Evolutionary conservation across 2,797 vertebrate species (phyloP).

Genomic region (Cossypha polioptera): DNA sequence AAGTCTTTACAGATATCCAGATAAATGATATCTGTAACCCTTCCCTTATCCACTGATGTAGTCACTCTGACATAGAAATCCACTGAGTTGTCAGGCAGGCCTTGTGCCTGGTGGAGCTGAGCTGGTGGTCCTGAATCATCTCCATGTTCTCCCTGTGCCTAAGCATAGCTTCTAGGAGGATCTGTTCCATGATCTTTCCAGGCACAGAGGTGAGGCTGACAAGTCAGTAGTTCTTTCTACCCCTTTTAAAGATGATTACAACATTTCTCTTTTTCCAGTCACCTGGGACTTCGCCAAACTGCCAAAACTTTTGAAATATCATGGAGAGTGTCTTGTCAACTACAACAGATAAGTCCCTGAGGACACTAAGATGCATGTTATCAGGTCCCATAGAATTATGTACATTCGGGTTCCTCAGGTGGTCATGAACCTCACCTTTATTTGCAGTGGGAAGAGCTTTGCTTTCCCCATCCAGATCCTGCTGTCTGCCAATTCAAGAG

Average conservation of each 20-base stretch:
- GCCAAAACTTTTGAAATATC: background rate
- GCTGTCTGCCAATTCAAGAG: rapidly evolving
- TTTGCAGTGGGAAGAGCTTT: background rate
- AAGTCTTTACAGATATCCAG: background rate
- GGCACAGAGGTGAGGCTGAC: background rate
- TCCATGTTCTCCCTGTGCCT: background rate
- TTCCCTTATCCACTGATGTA: background rate
- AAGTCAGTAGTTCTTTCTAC: background rate
- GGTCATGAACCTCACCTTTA: background rate
- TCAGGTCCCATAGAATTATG: no score
- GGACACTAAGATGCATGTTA: background rate
- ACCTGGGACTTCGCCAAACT: background rate
- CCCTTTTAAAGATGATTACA: background rate
- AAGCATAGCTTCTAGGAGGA: background rate
- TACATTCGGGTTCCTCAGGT: background rate
- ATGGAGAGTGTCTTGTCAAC: background rate
- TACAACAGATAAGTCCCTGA: background rate
- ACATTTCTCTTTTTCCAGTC: background rate
- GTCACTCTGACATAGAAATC: background rate
- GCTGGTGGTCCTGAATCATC: background rate
- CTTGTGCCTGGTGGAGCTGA: background rate
- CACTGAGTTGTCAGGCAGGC: background rate
- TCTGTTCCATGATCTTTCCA: background rate
- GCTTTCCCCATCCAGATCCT: background rate
- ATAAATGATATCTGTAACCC: background rate